These are phyloP conservation scores for Gastracanthus pulcherrimus DNA, from an alignment of 2,888 invertebrate species.

Conservation along the genomic window DNA sequence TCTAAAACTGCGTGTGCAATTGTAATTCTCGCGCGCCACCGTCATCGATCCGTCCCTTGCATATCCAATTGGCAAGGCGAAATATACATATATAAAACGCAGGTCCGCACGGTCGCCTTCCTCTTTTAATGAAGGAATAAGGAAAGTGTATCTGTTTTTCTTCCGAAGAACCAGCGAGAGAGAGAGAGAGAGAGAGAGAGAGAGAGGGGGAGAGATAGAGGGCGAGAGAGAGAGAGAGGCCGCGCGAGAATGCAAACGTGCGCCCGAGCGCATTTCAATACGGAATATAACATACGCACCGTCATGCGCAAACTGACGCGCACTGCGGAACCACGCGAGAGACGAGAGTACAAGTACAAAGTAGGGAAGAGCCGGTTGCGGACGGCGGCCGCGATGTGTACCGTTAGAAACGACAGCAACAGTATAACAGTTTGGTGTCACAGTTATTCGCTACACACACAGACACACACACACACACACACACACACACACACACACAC, in stretches of 20 bases:
- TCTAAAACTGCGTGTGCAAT: not conserved
- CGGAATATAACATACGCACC: not conserved
- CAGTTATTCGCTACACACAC: conserved; percentile 31
- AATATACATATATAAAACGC: not conserved
- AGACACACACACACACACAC: not conserved
- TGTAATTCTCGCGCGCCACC: not conserved
- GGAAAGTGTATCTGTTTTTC: conserved; percentile 26
- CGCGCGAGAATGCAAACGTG: not conserved
- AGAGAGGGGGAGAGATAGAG: not conserved
- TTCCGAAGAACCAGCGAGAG: not conserved
- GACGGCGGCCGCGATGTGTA: not conserved
- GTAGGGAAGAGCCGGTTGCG: not conserved
- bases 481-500: not conserved
- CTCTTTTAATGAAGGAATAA: not conserved
- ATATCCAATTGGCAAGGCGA: not conserved
- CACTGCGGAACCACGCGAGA: not conserved
- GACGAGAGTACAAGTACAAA: not conserved
- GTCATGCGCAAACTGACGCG: not conserved
- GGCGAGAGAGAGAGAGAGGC: not conserved
- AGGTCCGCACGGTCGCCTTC: not conserved
- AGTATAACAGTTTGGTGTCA: conserved; percentile 54
- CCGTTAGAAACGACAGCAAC: conserved; percentile 58
- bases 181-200: not conserved
- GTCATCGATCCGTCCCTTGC: not conserved
- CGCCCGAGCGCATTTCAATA: not conserved